Base-by-base conservation (phyloP, 2,113 vertebrate genomes). In the Clarias magur region DNA sequence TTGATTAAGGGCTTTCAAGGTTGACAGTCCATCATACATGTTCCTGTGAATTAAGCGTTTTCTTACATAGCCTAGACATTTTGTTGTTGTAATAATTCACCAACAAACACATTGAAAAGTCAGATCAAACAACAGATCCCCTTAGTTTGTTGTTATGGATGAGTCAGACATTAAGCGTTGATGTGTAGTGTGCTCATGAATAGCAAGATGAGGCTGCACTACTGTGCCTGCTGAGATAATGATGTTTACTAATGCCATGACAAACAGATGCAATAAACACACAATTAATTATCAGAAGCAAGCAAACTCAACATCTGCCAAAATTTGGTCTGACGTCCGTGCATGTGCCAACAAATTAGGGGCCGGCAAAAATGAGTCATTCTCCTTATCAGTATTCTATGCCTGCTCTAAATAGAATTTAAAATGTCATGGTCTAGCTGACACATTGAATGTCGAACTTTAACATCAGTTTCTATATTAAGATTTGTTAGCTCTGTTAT, bases 231-330 rank as follows among this genome's bases (percentile, higher is more conserved):
- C 83, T 88, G 88, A 86, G 90, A 88, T 90, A 91, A 90, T 85
- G 85, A 83, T 89, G 89, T 88, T 90, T 88, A 87, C 88, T 80
- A 62, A 90, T 89, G 88, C 88, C 60, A 86, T 79, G 81, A 88
- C 68, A 88, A 90, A 85, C 79, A 59, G 75, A 87, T 83, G 56
- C 75, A 91, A 88, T 86, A 87, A 91, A 87, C 90, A 86, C 16
- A 65, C 88, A 89, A 89, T 90, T 88, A 89, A 88, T 88, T 83
- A 75, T 38, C 84, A 60, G 70, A 30, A 81, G 85, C 85, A 90
- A 91, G 87, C 86, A 83, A 82, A 87, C 80, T 75, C 56, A 83
- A 87, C 21, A 78, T 53, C 80, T 6, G 34, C 70, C 82, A 80
- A 73, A 85, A 76, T 81, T 60, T 59, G n/a, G 60, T 30, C 21